Evolutionary conservation across 2,797 vertebrate genomes (phyloP).

Genomic region (Muscicapa striata): DNA sequence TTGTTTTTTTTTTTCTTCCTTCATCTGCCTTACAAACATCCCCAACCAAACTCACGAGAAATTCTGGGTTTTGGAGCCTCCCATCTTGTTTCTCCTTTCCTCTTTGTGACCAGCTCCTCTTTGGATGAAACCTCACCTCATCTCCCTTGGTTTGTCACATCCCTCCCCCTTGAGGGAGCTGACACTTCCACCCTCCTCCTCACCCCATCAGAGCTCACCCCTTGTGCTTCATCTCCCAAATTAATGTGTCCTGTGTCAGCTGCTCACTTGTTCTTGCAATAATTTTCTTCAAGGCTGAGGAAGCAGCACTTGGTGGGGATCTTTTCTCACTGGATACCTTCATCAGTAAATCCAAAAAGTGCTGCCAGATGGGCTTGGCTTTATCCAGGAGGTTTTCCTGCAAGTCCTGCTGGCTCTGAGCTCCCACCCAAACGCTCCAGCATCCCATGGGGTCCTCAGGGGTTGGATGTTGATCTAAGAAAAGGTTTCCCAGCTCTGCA

Average conservation of each 20-base stretch:
- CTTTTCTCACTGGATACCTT: background rate
- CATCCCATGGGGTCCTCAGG: background rate
- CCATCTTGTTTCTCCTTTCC: background rate
- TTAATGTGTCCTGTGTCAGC: background rate
- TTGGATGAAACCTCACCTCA: background rate
- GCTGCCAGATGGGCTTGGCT: background rate
- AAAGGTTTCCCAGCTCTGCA: background rate
- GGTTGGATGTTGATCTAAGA: background rate
- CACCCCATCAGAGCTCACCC: background rate
- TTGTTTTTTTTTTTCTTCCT: background rate
- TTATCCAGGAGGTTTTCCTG: background rate
- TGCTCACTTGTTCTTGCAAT: background rate
- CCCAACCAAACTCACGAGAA: background rate
- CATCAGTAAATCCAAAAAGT: background rate
- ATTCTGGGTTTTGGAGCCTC: background rate
- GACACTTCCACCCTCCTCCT: background rate
- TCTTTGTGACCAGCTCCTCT: background rate
- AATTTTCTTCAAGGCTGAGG: background rate
- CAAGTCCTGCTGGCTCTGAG: background rate
- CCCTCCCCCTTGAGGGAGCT: background rate
- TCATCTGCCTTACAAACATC: background rate
- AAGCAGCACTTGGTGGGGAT: background rate
- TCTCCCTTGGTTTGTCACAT: background rate
- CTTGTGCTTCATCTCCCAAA: background rate
- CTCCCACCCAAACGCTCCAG: background rate